These are phyloP conservation scores for Xenopus laevis DNA, from an alignment of 2,113 vertebrate species.

Conservation along the genomic window DNA sequence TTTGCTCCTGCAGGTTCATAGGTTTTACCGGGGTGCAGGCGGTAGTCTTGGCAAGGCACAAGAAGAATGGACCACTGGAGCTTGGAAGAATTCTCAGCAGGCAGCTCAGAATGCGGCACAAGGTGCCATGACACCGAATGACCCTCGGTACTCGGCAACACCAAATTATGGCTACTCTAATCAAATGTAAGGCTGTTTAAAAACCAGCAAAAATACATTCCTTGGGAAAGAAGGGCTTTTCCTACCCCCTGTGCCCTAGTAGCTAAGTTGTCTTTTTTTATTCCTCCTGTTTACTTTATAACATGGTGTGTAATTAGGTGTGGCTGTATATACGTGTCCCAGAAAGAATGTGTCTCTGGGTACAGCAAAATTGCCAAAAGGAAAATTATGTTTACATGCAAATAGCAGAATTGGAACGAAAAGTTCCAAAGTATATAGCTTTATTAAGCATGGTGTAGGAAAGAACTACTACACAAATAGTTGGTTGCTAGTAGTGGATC, in stretches of 20 bases:
- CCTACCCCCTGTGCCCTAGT: background rate
- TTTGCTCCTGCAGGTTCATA: constrained; percentile 77
- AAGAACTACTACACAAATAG: too few species aligned
- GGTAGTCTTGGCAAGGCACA: constrained; percentile 96
- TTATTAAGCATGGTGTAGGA: too few species aligned
- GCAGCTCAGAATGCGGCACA: constrained; percentile 90
- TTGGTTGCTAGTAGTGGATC: too few species aligned
- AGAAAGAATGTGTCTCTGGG: constrained; percentile 12
- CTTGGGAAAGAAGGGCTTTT: constrained; percentile 1
- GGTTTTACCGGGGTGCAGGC: constrained; percentile 91
- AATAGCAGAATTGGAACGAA: too few species aligned
- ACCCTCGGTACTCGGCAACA: constrained; percentile 86
- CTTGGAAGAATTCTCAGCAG: constrained; percentile 96
- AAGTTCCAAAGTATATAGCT: too few species aligned
- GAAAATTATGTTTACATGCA: too few species aligned
- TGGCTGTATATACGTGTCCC: constrained; percentile 25
- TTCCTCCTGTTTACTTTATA: constrained; percentile 22
- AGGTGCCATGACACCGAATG: constrained; percentile 80
- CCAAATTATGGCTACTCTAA: constrained; percentile 94
- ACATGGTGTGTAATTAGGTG: constrained; percentile 34
- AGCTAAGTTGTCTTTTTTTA: constrained; percentile 29
- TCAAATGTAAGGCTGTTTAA: constrained; percentile 77
- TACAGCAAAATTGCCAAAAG: too few species aligned
- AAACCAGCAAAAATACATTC: constrained; percentile 26
- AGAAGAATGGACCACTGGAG: constrained; percentile 93